Evolutionary conservation across 2,113 vertebrate species (phyloP).

Genomic region (Barnardius zonarius): DNA sequence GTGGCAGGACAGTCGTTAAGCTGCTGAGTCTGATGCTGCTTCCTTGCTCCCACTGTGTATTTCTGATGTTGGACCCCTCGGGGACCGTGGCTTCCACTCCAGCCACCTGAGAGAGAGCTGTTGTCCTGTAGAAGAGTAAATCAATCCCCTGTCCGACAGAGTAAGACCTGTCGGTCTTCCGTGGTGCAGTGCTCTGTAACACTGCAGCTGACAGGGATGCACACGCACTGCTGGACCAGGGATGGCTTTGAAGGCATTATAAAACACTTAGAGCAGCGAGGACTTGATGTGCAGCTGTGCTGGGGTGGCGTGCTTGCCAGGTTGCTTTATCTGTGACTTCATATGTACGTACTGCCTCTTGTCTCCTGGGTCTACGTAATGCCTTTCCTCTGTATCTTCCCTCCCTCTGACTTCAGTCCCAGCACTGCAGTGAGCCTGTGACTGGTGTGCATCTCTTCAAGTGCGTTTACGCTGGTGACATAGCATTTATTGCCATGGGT

Average conservation of each 20-base stretch:
- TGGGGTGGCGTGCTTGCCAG: not conserved
- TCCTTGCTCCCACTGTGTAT: not conserved
- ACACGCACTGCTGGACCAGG: not conserved
- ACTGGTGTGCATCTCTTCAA: not conserved
- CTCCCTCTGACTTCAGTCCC: not conserved
- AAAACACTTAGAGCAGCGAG: not conserved
- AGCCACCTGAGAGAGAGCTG: not conserved
- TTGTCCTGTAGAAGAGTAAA: not conserved
- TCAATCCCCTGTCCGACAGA: not conserved
- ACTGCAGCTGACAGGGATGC: not conserved
- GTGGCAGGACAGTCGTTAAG: not conserved
- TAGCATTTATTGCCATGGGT: not conserved
- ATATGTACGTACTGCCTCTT: accelerated
- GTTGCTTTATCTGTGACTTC: not conserved
- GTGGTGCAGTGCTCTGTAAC: not conserved
- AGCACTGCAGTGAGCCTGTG: constrained; percentile 25
- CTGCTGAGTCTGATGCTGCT: not conserved
- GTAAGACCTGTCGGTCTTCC: not conserved
- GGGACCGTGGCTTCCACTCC: not conserved
- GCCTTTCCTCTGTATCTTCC: not conserved
- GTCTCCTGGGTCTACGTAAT: not conserved
- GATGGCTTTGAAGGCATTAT: not conserved
- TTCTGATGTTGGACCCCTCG: not conserved
- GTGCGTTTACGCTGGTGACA: not conserved
- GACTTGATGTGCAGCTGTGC: not conserved